A percentile compares a stretch with the other conserved stretches of the same genome.
phyloP scores from a whole-genome alignment of 2,888 invertebrate species.

The Tholera decimalis region DNA sequence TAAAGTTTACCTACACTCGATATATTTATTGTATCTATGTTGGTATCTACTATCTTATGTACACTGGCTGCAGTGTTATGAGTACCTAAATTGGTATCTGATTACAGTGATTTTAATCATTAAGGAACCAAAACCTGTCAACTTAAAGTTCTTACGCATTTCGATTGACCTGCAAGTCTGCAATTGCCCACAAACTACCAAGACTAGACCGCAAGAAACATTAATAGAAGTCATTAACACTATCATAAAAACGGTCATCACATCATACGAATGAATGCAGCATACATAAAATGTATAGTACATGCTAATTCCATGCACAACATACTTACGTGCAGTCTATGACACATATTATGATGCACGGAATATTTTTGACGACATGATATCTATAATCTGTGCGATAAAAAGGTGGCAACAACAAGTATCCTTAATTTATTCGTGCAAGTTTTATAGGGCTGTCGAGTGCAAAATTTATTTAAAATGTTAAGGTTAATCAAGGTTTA shows the following conservation, averaged over 20 bases:
- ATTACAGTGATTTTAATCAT: too few relatives aligned
- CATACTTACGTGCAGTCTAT: conserved; percentile 7
- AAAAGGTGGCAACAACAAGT: conserved; percentile 47
- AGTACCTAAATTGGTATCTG: too few relatives aligned
- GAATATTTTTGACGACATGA: conserved; percentile 40
- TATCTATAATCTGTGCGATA: conserved; percentile 51
- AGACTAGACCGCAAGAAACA: conserved; percentile 9
- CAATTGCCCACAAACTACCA: conserved; percentile 27
- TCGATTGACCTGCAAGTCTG: conserved; percentile 12
- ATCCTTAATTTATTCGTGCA: conserved; percentile 34
- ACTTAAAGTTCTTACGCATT: conserved; percentile 5
- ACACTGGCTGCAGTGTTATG: not conserved
- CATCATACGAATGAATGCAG: conserved; percentile 35
- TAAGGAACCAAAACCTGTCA: not conserved
- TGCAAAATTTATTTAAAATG: not conserved
- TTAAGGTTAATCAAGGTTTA: not conserved
- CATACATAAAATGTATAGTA: conserved; percentile 1
- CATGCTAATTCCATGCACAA: conserved; percentile 7
- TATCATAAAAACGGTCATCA: conserved; percentile 44
- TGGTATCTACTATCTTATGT: not conserved
- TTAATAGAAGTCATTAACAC: conserved; percentile 35
- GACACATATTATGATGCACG: conserved; percentile 27
- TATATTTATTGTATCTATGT: conserved; percentile 22
- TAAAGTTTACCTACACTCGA: conserved; percentile 37
- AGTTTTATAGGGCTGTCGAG: conserved; percentile 28